Base-by-base conservation (phyloP, 2,797 vertebrate species). In the Etheostoma perlongum region DNA sequence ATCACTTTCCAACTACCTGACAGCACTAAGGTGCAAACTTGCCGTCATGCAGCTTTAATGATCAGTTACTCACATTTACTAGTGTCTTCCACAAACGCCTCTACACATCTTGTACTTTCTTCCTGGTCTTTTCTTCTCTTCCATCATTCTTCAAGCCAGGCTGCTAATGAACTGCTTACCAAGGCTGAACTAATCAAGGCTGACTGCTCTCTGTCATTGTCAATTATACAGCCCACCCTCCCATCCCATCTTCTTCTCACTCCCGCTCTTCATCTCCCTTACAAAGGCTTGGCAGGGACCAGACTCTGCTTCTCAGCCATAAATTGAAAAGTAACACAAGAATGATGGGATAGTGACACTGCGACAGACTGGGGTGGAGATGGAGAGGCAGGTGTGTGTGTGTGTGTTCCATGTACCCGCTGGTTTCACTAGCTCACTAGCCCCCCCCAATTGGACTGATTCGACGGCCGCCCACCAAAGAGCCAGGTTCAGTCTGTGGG, bases 201-300 rank as follows among this genome's bases (percentile, higher is more conserved):
- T 94, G 95, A 95, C 95, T 93, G 92, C 91, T 94, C 90, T 93
- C 91, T 95, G 95, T 95, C 95, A 94, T 88, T 94, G 93, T 95
- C 94, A 94, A 95, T 95, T 95, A 95, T 90, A 90, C 91, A 88
- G 88, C 87, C 83, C 85, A 76, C 75, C 77, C 67, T 85, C 78
- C 87, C 81, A 72, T 85, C 81, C 79, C 66, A 74, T 81, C 83
- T 62, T 71, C 71, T 68, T 81, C 80, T 83, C 85, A 63, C 72
- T 81, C 48, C 47, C 9, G n/a, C 84, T 85, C 87, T 78, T 81
- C 82, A 84, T 84, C 77, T 85, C 80, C 71, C 78, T 81, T 79
- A 90, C 79, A 86, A 89, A 89, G 79, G 73, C 67, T 83, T 89
- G 88, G 84, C 85, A 87, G 90, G 83, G 83, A 90, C 87, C 93